Base-by-base conservation (phyloP, 1,140 invertebrate species). In the Fragariocoptes setiger region DNA sequence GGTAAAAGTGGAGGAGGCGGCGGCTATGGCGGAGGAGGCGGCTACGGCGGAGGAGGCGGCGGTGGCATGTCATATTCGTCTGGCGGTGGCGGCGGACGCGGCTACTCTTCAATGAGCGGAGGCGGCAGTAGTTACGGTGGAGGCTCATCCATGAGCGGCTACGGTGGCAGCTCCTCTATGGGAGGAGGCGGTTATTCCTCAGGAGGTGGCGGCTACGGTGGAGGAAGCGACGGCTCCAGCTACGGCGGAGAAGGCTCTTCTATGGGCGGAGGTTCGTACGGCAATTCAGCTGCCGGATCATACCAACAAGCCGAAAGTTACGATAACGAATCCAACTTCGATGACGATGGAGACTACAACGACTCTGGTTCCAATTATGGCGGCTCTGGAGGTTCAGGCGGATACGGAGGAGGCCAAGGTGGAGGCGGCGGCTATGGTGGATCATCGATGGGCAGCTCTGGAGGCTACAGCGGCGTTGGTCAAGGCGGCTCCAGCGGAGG, bases 161-260 rank as follows among this genome's bases (percentile, higher is more conserved):
- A 19, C 13, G 16, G 20, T 17, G 20, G 42, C 16, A 18, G n/a
- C 16, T 21, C 21, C 16, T 17, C 17, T 21, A n/a, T 12, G 5
- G 42, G 42, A 2, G 19, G 37, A 14, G 39, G 39, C 17, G 39
- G 20, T 36, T 13, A 22, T n/a, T 12, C 12, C 12, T 8, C 64
- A 73, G 48, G 75, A 78, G 12, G 15, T 15, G 17, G 17, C 19
- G 15, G 39, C 8, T 13, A 3, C 2, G 17, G 20, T n/a, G 41
- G 41, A 42, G 41, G 41, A 4, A n/a, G n/a, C n/a, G n/a, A n/a
- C n/a, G n/a, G 8, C 15, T 41, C 12, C 2, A 38, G 42, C 4
- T 18, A 8, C 4, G 39, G 39, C 4, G 20, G 39, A 14, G 42
- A 2, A 8, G 42, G 41, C 19, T n/a, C 12, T 16, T 8, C 20